Evolutionary conservation across 2,113 vertebrate genomes (phyloP).

Genomic region (Megaceryle torquata): DNA sequence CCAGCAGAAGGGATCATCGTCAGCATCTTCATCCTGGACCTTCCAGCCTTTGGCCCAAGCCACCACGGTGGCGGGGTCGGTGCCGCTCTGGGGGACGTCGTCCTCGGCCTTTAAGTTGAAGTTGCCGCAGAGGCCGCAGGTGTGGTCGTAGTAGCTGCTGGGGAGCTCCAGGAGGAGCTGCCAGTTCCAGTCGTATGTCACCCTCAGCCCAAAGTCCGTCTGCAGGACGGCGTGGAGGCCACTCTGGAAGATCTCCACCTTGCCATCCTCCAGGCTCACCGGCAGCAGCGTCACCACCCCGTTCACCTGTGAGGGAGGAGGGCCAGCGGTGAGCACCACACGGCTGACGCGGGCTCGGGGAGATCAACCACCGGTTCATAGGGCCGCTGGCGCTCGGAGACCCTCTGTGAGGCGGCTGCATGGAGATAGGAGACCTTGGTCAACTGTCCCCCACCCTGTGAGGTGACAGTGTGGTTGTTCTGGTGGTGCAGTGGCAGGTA

Average conservation of each 20-base stretch:
- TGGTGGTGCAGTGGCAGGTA: too few relatives aligned
- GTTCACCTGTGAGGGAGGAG: slow-evolving; percentile 20
- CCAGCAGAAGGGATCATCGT: slow-evolving; percentile 73
- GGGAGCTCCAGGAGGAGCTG: slow-evolving; percentile 63
- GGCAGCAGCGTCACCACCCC: slow-evolving; percentile 58
- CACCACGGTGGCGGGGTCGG: neutral
- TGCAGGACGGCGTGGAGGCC: slow-evolving; percentile 42
- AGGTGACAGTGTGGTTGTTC: too few relatives aligned
- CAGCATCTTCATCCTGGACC: neutral
- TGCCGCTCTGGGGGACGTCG: neutral
- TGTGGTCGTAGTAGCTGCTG: slow-evolving; percentile 72
- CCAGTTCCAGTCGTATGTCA: slow-evolving; percentile 77
- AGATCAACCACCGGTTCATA: too few relatives aligned
- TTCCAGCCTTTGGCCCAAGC: slow-evolving; percentile 75
- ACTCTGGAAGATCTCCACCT: slow-evolving; percentile 45
- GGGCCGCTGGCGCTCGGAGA: too few relatives aligned
- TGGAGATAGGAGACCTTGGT: too few relatives aligned
- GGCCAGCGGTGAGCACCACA: accelerated
- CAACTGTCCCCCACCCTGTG: too few relatives aligned
- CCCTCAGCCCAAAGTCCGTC: slow-evolving; percentile 72
- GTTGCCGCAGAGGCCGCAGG: slow-evolving; percentile 78
- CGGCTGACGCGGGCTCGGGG: too few relatives aligned
- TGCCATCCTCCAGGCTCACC: neutral
- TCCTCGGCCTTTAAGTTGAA: slow-evolving; percentile 69
- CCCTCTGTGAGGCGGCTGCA: too few relatives aligned